Conservation (phyloP, 2,797 vertebrate species). For the Neomorphus geoffroyi region DNA sequence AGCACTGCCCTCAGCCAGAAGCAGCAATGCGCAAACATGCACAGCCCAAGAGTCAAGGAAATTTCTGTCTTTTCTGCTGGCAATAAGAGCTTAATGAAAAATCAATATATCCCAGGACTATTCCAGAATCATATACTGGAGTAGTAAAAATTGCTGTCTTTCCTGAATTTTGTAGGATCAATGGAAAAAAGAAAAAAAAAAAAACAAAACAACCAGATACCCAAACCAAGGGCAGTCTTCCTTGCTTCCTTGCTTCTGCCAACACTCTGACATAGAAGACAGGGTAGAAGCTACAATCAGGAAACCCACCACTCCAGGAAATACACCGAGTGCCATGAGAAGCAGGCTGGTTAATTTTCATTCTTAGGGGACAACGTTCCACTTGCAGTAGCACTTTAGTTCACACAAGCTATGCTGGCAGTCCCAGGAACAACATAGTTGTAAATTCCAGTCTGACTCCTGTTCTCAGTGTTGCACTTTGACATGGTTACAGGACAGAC, state of each 20-base stretch:
- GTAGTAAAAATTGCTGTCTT: not conserved
- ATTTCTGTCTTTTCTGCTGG: not conserved
- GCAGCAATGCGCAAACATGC: not conserved
- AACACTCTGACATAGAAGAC: not conserved
- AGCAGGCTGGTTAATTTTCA: not conserved
- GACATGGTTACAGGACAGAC: not conserved
- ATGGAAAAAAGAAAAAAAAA: not conserved
- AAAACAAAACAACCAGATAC: not conserved
- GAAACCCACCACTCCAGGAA: not conserved
- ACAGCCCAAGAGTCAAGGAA: not conserved
- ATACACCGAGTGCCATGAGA: not conserved
- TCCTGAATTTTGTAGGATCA: not conserved
- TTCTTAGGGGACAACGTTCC: not conserved
- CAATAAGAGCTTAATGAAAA: not conserved
- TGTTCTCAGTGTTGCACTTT: not conserved
- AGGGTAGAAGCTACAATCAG: not conserved
- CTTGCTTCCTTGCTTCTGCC: not conserved
- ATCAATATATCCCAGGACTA: not conserved
- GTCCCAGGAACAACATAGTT: not conserved
- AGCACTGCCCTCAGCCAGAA: not conserved
- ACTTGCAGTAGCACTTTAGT: rapidly evolving
- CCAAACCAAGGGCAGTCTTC: not conserved
- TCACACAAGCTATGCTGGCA: not conserved
- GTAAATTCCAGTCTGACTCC: not conserved
- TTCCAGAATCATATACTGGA: not conserved